These are phyloP conservation scores for Toxotes lorentzi DNA, from an alignment of 2,797 vertebrate species.

Conservation along the genomic window DNA sequence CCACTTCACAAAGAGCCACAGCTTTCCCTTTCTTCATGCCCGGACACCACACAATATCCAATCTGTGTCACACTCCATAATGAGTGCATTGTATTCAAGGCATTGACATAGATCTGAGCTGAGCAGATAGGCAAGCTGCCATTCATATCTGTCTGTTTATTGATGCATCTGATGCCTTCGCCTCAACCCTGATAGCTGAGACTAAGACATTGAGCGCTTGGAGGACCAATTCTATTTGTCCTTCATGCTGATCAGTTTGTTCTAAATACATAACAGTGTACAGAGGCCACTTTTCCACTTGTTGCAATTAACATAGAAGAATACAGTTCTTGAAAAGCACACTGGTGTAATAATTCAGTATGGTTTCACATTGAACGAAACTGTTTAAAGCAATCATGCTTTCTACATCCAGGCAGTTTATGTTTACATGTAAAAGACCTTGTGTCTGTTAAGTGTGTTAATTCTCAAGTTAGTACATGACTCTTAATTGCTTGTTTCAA, in stretches of 20 bases:
- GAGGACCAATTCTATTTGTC: not conserved
- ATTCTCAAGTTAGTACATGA: not conserved
- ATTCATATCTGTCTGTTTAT: slow-evolving; percentile 44
- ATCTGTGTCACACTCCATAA: slow-evolving; percentile 71
- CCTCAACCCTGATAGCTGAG: slow-evolving; percentile 12
- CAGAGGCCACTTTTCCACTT: not conserved
- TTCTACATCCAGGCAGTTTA: not conserved
- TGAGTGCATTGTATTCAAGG: slow-evolving; percentile 64
- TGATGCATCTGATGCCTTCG: slow-evolving; percentile 30
- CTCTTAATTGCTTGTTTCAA: not conserved
- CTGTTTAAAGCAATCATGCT: not conserved
- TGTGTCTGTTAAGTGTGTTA: not conserved
- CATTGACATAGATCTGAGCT: slow-evolving; percentile 50
- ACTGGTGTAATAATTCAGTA: not conserved
- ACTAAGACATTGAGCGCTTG: not conserved
- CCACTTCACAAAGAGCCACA: slow-evolving; percentile 66
- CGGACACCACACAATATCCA: slow-evolving; percentile 60
- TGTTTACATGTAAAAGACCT: not conserved
- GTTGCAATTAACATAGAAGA: not conserved
- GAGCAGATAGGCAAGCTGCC: slow-evolving; percentile 27
- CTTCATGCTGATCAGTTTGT: not conserved
- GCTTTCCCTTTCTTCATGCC: slow-evolving; percentile 50
- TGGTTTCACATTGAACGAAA: not conserved
- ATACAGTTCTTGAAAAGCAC: not conserved
- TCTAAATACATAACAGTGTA: not conserved